Evolutionary conservation across 2,797 vertebrate genomes (phyloP), one percentile per base, ranked within the genome.

Genomic region (Mallotus villosus): DNA sequence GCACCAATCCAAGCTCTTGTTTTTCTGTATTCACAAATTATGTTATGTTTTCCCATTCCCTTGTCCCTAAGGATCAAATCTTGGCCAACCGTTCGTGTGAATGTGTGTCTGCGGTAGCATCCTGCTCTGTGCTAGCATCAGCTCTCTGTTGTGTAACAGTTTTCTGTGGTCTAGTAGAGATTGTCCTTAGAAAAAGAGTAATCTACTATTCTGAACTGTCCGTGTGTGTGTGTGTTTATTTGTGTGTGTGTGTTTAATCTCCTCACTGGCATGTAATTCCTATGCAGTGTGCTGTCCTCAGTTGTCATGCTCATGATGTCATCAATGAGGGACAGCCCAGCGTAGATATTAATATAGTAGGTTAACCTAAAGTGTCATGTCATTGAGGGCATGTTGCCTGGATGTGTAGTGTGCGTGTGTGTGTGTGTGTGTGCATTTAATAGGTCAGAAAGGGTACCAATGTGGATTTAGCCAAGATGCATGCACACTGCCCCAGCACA

Each of bases 1-100:
- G 86, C 85, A 83, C 79, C 87, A 90, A 89, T 88, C 85, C 84
- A 69, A 85, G 85, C 84, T 84, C 78, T 89, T 84, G 77, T 86
- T 84, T 81, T 85, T 82, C 72, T n/a, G 24, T 88, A 86, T 89
- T 91, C 58, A 78, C 81, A 83, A 89, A 90, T 90, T 88, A 87
- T 83, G 76, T 86, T 87, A 82, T 78, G 82, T 81, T 74, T 83
- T 71, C 82, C 83, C 71, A 81, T 89, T 88, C 83, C 80, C 60
- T 59, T 74, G 81, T 89, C 86, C 88, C 84, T 81, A 86, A 86
- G 76, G 88, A 89, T 89, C 86, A 89, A 86, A 87, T 24, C 61
- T 27, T 21, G 22, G n/a, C 49, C 49, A 72, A 58, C 53, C 71
- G 12, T 81, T 80, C 79, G 79, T 79, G 64, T 70, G 74, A 57